phyloP scores from a whole-genome alignment of 2,113 vertebrate species.

The Myocastor coypus region DNA sequence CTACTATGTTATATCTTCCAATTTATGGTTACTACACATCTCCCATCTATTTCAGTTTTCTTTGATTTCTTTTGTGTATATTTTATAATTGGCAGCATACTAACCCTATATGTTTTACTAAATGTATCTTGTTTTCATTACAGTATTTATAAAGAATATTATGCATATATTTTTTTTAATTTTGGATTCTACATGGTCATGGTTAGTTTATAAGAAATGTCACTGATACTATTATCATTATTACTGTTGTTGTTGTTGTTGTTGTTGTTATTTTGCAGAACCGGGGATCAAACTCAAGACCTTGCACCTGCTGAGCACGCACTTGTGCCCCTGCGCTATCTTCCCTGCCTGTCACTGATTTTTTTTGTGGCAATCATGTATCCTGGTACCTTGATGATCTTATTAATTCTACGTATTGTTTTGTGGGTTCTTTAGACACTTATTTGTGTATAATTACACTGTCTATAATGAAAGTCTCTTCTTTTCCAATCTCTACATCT shows the following conservation, averaged over 20 bases:
- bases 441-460: background rate
- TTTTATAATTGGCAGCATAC: background rate
- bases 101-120: background rate
- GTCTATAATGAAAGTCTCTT: background rate
- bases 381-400: background rate
- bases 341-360: too few relatives aligned
- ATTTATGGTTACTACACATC: background rate
- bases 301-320: too few relatives aligned
- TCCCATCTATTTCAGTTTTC: background rate
- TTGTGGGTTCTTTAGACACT: background rate
- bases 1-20: background rate
- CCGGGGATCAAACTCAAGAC: too few relatives aligned
- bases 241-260: too few relatives aligned
- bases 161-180: background rate
- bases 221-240: background rate
- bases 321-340: too few relatives aligned
- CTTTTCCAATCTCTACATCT: background rate
- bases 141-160: background rate
- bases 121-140: background rate
- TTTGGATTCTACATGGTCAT: background rate
- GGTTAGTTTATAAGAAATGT: background rate
- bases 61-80: slow-evolving; percentile 30
- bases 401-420: background rate
- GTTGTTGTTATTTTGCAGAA: too few relatives aligned
- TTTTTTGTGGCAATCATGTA: background rate